Percentiles rank a stretch among this genome's conserved stretches.
These are phyloP conservation scores for cat (Felis catus) DNA, from an alignment of 2,113 vertebrate species.

Conservation along the genomic window DNA sequence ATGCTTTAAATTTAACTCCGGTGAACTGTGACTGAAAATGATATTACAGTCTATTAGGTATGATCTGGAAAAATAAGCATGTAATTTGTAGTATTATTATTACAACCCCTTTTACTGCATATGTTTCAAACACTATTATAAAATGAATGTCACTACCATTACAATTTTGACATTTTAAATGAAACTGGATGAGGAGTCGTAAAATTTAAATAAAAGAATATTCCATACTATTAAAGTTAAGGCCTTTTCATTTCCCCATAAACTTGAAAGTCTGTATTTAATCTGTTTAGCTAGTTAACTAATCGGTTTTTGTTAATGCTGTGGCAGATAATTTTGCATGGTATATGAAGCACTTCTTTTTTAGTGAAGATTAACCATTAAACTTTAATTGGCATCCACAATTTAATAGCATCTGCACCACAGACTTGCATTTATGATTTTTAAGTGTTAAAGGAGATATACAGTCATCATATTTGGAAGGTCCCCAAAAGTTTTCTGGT, in stretches of 20 bases:
- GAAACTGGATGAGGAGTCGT: slow-evolving; percentile 64
- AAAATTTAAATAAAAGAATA: slow-evolving; percentile 74
- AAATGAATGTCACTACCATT: slow-evolving; percentile 65
- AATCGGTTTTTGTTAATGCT: slow-evolving; percentile 64
- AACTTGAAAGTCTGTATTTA: slow-evolving; percentile 55
- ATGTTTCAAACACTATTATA: slow-evolving; percentile 70
- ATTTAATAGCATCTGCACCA: slow-evolving; percentile 31
- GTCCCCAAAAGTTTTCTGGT: background rate
- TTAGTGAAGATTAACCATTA: slow-evolving; percentile 62
- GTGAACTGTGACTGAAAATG: slow-evolving; percentile 77
- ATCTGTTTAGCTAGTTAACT: slow-evolving; percentile 73
- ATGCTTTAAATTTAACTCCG: slow-evolving; percentile 79
- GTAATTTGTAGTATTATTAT: slow-evolving; percentile 78
- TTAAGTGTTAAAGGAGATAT: slow-evolving; percentile 29
- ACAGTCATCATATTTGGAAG: background rate
- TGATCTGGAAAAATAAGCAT: slow-evolving; percentile 79
- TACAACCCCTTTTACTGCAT: slow-evolving; percentile 70
- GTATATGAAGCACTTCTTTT: slow-evolving; percentile 55
- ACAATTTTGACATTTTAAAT: slow-evolving; percentile 75
- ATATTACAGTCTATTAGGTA: slow-evolving; percentile 79
- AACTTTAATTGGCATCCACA: slow-evolving; percentile 59
- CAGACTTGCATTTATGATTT: background rate
- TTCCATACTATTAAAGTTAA: slow-evolving; percentile 69
- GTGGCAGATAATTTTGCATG: slow-evolving; percentile 51
- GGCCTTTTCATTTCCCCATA: slow-evolving; percentile 57